Conservation (phyloP, 2,888 invertebrate species). For the Polyommatus icarus region DNA sequence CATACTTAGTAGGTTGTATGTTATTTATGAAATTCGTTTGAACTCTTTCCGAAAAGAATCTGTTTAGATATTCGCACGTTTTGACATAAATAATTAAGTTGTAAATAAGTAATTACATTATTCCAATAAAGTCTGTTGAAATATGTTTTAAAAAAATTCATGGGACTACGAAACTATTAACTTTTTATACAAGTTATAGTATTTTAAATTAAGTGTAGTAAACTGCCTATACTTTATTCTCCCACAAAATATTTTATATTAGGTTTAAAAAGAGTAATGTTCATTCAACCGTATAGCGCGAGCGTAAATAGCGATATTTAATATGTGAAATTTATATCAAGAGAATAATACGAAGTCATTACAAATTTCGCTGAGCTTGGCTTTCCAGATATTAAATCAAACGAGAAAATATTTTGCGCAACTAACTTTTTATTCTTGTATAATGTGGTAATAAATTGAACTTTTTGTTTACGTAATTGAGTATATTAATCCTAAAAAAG, state of each 20-base stretch:
- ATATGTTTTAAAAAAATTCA: too few relatives aligned
- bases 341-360: slow-evolving; percentile 8
- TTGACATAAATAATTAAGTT: too few relatives aligned
- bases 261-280: not conserved
- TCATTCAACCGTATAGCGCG: not conserved
- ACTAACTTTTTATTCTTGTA: slow-evolving; percentile 3
- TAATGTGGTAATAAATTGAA: slow-evolving; percentile 1
- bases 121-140: too few relatives aligned
- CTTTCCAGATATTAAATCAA: slow-evolving; percentile 13
- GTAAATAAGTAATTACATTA: too few relatives aligned
- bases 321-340: slow-evolving; percentile 5
- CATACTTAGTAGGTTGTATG: too few relatives aligned
- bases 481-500: not conserved
- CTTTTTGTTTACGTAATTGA: not conserved
- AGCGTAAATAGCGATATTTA: not conserved
- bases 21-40: too few relatives aligned
- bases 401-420: slow-evolving; percentile 3
- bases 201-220: too few relatives aligned
- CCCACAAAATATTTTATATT: not conserved
- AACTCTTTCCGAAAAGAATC: too few relatives aligned
- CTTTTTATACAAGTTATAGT: too few relatives aligned
- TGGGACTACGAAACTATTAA: too few relatives aligned
- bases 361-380: slow-evolving; percentile 6
- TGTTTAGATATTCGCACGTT: too few relatives aligned
- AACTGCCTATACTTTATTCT: too few relatives aligned